Evolutionary conservation across 1,140 invertebrate species (phyloP), one percentile per base, ranked within the genome.

Genomic region (Harlomillsia oculata): DNA sequence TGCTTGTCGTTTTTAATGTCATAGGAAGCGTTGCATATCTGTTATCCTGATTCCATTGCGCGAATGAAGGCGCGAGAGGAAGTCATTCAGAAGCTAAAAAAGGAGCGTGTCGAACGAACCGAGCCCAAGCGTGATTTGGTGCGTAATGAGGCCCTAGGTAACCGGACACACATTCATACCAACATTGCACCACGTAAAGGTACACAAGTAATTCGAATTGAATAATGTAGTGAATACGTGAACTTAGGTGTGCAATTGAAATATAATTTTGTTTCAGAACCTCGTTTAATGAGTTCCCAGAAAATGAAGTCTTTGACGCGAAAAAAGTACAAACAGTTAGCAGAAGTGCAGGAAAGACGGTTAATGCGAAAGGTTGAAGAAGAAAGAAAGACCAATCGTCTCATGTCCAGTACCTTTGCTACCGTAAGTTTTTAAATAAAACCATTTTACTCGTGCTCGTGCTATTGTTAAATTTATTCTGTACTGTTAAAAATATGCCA

Each of bases 311-410:
- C 30, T 5, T 13, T 48, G 3, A 48, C 45, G 5, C 28, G 28
- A 32, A 48, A 48, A 32, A 30, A 48, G 30, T 48, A 48, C 18
- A 48, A 48, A 18, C 30, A 21, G n/a, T 28, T 32, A 5, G 18
- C 14, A 1, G 45, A 48, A 32, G 45, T 48, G 30, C 45, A 32
- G 23, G 45, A 48, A 13, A 48, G 18, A 30, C 30, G 36, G 21
- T 18, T 48, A 9, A 16, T 32, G n/a, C 18, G 45, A 13, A 48
- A 48, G 45, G 18, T 32, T 20, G 45, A 48, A 20, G 28, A 48
- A 21, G 45, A 48, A 32, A 30, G 18, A 20, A 48, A 32, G 36
- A 48, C 45, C 4, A 48, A 48, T 13, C 28, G 45, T 18, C 16
- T 48, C 4, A 48, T 48, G 45, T 48, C 45, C 16, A 28, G 34